Percentiles rank a stretch among this genome's conserved stretches.
phyloP scores from a whole-genome alignment of 2,113 vertebrate species.

The Chloroceryle aenea region DNA sequence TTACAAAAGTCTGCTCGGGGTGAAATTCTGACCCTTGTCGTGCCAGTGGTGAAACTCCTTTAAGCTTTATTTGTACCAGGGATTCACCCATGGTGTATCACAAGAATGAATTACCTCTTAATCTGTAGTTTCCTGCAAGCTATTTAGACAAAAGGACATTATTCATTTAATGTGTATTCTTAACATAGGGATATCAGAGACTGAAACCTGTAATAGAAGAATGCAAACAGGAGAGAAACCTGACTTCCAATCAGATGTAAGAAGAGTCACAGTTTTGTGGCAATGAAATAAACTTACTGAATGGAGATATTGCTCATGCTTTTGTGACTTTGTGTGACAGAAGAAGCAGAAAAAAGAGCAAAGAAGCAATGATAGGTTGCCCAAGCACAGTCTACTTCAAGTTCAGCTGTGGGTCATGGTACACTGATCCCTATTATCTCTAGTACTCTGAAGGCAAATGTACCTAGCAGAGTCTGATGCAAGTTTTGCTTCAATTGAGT shows the following conservation, averaged over 20 bases:
- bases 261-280: neutral
- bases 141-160: neutral
- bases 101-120: neutral
- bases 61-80: neutral
- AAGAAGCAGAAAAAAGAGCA: neutral
- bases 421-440: neutral
- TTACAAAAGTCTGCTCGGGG: neutral
- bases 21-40: neutral
- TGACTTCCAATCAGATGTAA: neutral
- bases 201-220: neutral
- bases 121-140: neutral
- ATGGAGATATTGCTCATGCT: neutral
- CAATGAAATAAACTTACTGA: neutral
- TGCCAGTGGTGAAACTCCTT: neutral
- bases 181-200: neutral
- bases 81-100: neutral
- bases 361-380: neutral
- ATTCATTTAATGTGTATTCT: neutral
- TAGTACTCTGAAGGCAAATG: neutral
- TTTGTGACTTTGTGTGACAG: neutral
- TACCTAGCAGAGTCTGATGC: neutral
- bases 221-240: neutral
- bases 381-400: neutral
- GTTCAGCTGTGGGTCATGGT: neutral
- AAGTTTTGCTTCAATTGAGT: neutral